A percentile compares a stretch with the other conserved stretches of the same genome.
Evolutionary conservation across 2,888 invertebrate genomes (phyloP).

Genomic region (Cryptocheilus praepositus): DNA sequence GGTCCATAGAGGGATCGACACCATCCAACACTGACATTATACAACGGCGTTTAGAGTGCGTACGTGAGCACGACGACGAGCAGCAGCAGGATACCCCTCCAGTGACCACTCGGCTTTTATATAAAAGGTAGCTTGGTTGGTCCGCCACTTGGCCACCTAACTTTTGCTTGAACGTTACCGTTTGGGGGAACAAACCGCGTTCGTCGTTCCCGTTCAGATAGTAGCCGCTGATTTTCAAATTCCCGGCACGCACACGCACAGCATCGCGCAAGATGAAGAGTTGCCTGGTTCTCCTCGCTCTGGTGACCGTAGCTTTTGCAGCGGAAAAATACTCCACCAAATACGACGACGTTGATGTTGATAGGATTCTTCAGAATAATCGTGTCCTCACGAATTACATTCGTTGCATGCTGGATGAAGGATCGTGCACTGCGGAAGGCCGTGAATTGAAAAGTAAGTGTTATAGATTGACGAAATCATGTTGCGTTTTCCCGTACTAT

Average conservation of each 20-base stretch:
- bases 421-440: conserved; percentile 79
- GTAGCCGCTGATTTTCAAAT: neutral
- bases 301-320: conserved; percentile 48
- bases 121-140: conserved; percentile 34
- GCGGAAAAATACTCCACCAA: conserved; percentile 75
- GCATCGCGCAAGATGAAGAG: conserved; percentile 45
- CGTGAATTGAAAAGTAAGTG: conserved; percentile 79
- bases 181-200: neutral
- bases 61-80: conserved; percentile 4
- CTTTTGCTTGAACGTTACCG: conserved; percentile 18
- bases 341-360: conserved; percentile 79
- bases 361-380: conserved; percentile 77
- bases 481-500: neutral
- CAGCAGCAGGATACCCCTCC: conserved; percentile 23
- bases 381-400: conserved; percentile 79
- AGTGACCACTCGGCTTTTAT: conserved; percentile 22
- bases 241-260: no score
- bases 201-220: neutral
- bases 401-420: conserved; percentile 79
- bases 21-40: neutral
- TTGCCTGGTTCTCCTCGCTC: conserved; percentile 47
- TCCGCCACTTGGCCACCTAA: conserved; percentile 1
- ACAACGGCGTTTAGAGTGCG: neutral
- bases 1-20: no score
- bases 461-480: neutral